Evolutionary conservation across 2,113 vertebrate genomes (phyloP).

Genomic region (Siniperca knerii): DNA sequence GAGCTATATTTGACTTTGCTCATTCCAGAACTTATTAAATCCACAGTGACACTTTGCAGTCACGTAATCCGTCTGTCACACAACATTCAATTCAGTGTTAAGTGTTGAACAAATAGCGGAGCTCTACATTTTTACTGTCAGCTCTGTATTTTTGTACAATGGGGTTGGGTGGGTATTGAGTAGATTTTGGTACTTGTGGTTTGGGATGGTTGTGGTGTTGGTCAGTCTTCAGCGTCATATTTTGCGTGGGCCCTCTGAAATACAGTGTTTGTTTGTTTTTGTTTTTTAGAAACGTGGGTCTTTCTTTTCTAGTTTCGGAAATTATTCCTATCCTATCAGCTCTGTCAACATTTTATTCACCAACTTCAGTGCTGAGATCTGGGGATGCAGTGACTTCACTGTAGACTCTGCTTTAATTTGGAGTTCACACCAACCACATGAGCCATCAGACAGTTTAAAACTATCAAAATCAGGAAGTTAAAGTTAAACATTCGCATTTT

Average conservation of each 20-base stretch:
- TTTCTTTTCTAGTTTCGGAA: neutral
- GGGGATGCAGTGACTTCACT: neutral
- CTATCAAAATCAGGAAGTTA: neutral
- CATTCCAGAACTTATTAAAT: neutral
- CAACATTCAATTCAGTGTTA: neutral
- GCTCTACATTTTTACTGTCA: slow-evolving; percentile 3
- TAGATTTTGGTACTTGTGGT: neutral
- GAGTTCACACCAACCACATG: too few relatives aligned
- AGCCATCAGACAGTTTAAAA: neutral
- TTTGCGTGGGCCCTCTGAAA: neutral
- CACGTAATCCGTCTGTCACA: neutral
- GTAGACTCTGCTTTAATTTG: neutral
- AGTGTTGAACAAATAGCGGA: slow-evolving; percentile 16
- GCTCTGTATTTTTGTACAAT: slow-evolving; percentile 30
- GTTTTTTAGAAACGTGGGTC: neutral
- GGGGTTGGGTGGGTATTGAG: neutral
- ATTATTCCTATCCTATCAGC: neutral
- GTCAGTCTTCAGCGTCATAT: neutral
- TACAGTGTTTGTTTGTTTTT: too few relatives aligned
- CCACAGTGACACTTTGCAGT: neutral
- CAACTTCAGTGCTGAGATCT: neutral
- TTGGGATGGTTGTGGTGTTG: neutral
- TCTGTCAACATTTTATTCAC: neutral
- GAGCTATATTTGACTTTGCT: neutral
- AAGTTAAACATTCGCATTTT: neutral